Percentiles rank a stretch among this genome's conserved stretches.
These are phyloP conservation scores for Cylloceria caligata DNA, from an alignment of 2,888 invertebrate genomes.

Conservation along the genomic window DNA sequence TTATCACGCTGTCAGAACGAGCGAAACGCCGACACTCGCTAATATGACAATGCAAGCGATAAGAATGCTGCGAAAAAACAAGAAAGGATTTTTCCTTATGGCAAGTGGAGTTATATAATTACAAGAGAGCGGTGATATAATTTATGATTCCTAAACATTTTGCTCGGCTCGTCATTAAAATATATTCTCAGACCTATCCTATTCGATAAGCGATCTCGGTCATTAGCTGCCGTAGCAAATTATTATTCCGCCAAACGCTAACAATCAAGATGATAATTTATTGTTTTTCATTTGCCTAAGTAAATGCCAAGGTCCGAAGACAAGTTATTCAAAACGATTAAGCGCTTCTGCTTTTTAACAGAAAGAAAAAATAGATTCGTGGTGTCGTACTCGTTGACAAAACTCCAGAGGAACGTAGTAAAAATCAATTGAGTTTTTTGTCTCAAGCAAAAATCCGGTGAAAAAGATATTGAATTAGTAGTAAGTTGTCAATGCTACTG, in stretches of 20 bases:
- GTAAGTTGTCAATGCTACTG: no score
- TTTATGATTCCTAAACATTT: background rate
- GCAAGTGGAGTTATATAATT: constrained; percentile 75
- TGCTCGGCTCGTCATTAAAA: background rate
- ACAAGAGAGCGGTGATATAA: no score
- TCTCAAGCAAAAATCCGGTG: no score
- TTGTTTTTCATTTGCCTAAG: constrained; percentile 34
- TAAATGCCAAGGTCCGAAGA: no score
- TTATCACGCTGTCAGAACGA: constrained; percentile 85
- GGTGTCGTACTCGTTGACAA: no score
- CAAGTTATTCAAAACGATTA: no score
- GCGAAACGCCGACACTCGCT: constrained; percentile 86
- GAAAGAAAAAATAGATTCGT: no score
- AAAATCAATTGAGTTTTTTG: no score
- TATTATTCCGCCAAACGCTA: constrained; percentile 15
- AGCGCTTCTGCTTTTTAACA: no score
- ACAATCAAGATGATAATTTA: constrained; percentile 38
- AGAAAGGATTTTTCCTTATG: constrained; percentile 86
- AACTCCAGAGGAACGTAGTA: no score
- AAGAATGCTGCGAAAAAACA: constrained; percentile 84
- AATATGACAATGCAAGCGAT: constrained; percentile 88
- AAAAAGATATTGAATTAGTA: no score
- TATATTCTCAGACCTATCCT: background rate
- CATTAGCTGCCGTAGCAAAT: constrained; percentile 4
- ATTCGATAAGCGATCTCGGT: no score